A percentile compares a stretch with the other conserved stretches of the same genome.
Conservation (phyloP, 2,113 vertebrate species). For the Holacanthus passer region DNA sequence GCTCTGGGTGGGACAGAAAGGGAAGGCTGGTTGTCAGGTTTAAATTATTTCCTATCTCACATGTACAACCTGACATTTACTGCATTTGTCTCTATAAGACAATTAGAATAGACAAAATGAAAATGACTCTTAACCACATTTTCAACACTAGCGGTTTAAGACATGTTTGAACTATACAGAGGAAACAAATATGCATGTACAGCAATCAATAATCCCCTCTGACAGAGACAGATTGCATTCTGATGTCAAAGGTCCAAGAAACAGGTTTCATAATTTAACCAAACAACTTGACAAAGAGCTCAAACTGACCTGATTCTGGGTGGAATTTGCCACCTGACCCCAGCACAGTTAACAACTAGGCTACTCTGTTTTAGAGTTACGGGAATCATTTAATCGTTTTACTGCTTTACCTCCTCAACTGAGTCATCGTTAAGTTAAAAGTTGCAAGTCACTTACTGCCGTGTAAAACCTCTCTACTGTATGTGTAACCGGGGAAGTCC, state of each 20-base stretch:
- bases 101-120: neutral
- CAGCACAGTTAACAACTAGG: constrained; percentile 28
- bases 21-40: constrained; percentile 21
- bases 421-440: constrained; percentile 60
- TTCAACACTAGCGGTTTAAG: neutral
- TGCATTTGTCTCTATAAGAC: neutral
- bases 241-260: constrained; percentile 12
- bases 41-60: neutral
- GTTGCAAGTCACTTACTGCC: constrained; percentile 47
- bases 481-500: constrained; percentile 38
- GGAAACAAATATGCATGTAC: neutral
- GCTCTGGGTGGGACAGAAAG: neutral
- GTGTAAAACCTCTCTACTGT: constrained; percentile 60
- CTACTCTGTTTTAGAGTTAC: constrained; percentile 48
- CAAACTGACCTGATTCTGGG: constrained; percentile 34
- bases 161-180: neutral
- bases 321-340: constrained; percentile 43
- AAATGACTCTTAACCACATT: neutral
- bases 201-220: constrained; percentile 8
- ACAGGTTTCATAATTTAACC: neutral
- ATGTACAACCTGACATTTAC: neutral
- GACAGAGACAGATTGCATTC: constrained; percentile 24
- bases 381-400: constrained; percentile 59
- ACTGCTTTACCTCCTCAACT: constrained; percentile 40
- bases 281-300: constrained; percentile 24